These are phyloP conservation scores for Microctonus aethiopoides DNA, from an alignment of 2,888 invertebrate genomes.

Conservation along the genomic window DNA sequence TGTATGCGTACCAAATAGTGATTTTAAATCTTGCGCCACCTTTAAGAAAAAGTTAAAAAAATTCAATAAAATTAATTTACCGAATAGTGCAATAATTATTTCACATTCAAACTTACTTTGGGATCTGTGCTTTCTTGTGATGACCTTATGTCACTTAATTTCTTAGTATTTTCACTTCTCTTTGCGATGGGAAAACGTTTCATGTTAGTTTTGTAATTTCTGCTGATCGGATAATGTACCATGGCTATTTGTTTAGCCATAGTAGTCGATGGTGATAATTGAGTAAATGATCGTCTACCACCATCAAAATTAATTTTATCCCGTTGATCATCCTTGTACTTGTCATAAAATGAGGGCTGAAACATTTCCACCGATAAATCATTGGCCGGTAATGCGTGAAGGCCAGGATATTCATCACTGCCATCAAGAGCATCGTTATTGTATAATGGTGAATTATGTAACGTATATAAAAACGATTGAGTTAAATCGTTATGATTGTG, in stretches of 20 bases:
- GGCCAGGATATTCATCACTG: constrained; percentile 44
- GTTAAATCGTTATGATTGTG: constrained; percentile 42
- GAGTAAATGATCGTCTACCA: constrained; percentile 43
- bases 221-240: constrained; percentile 55
- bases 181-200: constrained; percentile 61
- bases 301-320: not conserved
- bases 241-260: constrained; percentile 60
- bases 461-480: constrained; percentile 47
- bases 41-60: not conserved
- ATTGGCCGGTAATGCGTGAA: not conserved
- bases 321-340: not conserved
- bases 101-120: constrained; percentile 49
- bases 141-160: constrained; percentile 40
- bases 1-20: not conserved
- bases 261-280: constrained; percentile 30
- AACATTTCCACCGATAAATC: constrained; percentile 37
- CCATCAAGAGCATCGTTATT: constrained; percentile 38
- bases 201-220: constrained; percentile 50
- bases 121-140: constrained; percentile 55
- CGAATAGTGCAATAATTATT: not conserved
- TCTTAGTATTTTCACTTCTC: constrained; percentile 57
- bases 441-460: constrained; percentile 48
- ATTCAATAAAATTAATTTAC: not conserved
- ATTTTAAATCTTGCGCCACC: not conserved
- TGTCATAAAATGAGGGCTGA: not conserved